These are phyloP conservation scores for Poeciliopsis turrubarensis DNA, from an alignment of 2,113 vertebrate species.

Conservation along the genomic window DNA sequence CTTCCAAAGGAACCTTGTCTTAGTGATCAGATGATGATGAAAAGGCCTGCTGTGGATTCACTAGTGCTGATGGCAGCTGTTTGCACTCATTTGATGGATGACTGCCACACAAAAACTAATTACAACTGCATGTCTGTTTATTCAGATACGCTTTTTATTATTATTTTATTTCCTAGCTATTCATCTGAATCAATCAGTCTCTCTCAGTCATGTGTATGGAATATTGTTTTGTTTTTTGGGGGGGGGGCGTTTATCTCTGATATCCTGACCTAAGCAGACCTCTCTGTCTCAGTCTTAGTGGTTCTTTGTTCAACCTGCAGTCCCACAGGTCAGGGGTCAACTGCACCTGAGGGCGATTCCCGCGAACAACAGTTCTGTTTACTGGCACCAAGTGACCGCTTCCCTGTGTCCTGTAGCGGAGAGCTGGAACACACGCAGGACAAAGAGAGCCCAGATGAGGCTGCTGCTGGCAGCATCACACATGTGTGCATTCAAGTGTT, in stretches of 20 bases:
- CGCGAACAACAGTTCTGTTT: conserved; percentile 80
- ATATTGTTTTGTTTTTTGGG: not conserved
- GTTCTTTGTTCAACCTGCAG: conserved; percentile 81
- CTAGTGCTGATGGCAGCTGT: conserved; percentile 68
- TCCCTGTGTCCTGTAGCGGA: conserved; percentile 59
- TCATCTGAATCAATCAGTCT: not conserved
- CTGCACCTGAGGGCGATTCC: conserved; percentile 83
- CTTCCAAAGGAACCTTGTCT: conserved; percentile 70
- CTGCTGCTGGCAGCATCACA: not conserved
- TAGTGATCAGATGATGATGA: conserved; percentile 64
- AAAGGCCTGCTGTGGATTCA: conserved; percentile 64
- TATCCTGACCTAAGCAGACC: conserved; percentile 54
- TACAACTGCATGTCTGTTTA: not conserved
- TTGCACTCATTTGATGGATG: conserved; percentile 60
- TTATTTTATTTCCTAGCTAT: not conserved
- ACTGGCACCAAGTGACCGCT: conserved; percentile 72
- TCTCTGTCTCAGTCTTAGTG: conserved; percentile 71
- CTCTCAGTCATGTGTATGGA: not conserved
- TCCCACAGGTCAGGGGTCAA: conserved; percentile 78
- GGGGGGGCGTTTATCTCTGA: not conserved
- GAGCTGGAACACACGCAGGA: not conserved
- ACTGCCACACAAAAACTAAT: conserved; percentile 31
- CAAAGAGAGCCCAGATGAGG: not conserved
- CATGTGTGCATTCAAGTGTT: not conserved
- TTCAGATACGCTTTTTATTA: not conserved